Base-by-base conservation (phyloP, 1,140 invertebrate species). In the Diachasma alloeum region DNA sequence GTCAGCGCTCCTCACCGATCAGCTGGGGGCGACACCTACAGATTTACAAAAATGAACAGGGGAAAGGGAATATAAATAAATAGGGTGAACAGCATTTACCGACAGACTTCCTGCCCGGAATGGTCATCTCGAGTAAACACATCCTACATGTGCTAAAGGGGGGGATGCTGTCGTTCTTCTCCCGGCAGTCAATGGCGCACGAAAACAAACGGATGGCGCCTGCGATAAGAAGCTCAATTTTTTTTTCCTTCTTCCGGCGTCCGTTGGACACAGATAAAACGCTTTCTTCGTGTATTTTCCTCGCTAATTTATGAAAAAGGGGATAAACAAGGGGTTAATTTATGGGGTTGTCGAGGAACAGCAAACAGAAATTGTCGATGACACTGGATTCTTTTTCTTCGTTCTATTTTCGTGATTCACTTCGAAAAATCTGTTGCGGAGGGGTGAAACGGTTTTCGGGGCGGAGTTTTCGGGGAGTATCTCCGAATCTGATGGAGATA, bases 191-290 rank as follows among this genome's bases (percentile, higher is more conserved):
- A 72, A 31, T 46, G 77, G 75, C 69, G 59, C 79, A 75, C 77
- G 71, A 63, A 78, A 78, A 78, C 80, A 73, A 80, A 72, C 44
- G 44, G 69, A 72, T 72, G 69, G 69, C 69, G 69, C 69, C 69
- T 72, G 39, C 42, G 69, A 72, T 72, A 72, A 53, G 69, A 48
- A 31, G 44, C 39, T 46, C 39, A 46, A 44, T 42, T 53, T 72
- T 72, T 72, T 67, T 44, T 44, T 10, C 31, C 31, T 37, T 6
- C 11, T 13, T 70, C 19, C 19, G 37, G 79, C 76, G 79, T 11
- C 9, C 39, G 9, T 13, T 11, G 39, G 39, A 53, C 31, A 31
- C 31, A 6, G 48, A 53, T 53, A 53, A 53, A n/a, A 53, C 17
- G 48, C n/a, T 17, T 53, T 53, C 48, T 53, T 53, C 48, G 9